phyloP scores from a whole-genome alignment of 35 echinoderm and acorn worm genomes.

The Apostichopus japonicus region DNA sequence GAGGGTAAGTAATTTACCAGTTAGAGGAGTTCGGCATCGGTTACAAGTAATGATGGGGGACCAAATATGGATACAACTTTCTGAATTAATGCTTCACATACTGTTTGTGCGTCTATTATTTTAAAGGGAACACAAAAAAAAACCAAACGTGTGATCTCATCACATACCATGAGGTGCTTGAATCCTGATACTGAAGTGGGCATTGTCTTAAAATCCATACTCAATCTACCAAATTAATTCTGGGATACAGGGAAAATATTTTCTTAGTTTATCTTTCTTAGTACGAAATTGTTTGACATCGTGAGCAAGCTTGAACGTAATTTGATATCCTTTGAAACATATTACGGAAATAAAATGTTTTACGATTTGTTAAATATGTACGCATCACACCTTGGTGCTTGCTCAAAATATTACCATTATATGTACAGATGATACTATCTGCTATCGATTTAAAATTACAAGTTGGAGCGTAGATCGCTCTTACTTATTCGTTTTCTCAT shows the following conservation, averaged over 20 bases:
- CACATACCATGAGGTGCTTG: conserved; percentile 32
- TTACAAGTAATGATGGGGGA: no score
- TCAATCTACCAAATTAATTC: conserved; percentile 54
- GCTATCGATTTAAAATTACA: conserved; percentile 37
- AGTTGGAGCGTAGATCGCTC: conserved; percentile 38
- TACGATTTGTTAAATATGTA: conserved; percentile 58
- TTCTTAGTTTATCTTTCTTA: no score
- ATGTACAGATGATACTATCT: conserved; percentile 48
- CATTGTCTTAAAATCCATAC: no score
- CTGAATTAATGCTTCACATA: conserved; percentile 21
- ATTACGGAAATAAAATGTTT: conserved; percentile 24
- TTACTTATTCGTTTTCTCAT: no score
- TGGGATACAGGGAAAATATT: conserved; percentile 24
- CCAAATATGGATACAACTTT: neutral
- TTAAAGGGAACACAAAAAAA: neutral
- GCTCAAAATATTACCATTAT: conserved; percentile 49
- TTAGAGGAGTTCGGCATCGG: conserved; percentile 10
- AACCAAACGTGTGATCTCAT: conserved; percentile 27
- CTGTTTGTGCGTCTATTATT: conserved; percentile 4
- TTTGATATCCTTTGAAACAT: conserved; percentile 50
- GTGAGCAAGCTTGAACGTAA: conserved; percentile 47
- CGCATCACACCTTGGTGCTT: conserved; percentile 68
- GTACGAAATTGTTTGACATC: no score
- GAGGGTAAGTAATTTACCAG: conserved; percentile 45
- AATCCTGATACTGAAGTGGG: no score